Percentiles rank a stretch among this genome's conserved stretches.
Conservation (phyloP, 2,113 vertebrate species). For the Aegithalos caudatus region DNA sequence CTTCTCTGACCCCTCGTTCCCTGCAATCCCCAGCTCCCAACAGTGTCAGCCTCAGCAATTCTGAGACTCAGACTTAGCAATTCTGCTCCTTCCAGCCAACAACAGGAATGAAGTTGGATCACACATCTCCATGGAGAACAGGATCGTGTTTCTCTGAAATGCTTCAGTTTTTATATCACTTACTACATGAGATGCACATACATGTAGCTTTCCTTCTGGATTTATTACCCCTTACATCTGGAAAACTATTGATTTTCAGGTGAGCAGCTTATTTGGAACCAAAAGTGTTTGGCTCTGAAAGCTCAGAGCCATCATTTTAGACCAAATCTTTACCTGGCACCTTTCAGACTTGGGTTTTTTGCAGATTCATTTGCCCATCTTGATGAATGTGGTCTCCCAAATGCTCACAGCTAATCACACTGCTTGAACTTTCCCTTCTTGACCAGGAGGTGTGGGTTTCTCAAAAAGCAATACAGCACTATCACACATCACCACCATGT, state of each 20-base stretch:
- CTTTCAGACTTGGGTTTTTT: neutral
- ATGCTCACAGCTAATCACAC: neutral
- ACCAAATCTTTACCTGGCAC: neutral
- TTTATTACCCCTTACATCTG: neutral
- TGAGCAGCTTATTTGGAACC: neutral
- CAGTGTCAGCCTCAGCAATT: neutral
- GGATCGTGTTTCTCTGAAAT: neutral
- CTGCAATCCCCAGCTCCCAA: neutral
- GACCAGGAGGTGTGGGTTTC: neutral
- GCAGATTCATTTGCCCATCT: neutral
- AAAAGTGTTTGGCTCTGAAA: neutral
- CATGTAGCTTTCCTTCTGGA: neutral
- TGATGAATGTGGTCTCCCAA: neutral
- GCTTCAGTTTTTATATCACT: neutral
- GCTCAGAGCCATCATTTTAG: neutral
- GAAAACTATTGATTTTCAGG: neutral
- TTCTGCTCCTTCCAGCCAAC: neutral
- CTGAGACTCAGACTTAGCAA: neutral
- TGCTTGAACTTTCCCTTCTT: neutral
- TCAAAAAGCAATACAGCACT: fast-evolving
- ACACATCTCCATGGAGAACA: neutral
- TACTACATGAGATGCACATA: neutral
- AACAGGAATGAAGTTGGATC: neutral
- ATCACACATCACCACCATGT: neutral
- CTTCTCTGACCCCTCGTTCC: neutral